These are phyloP conservation scores for Nautilus pompilius DNA, from an alignment of 1,140 invertebrate genomes.

Conservation along the genomic window DNA sequence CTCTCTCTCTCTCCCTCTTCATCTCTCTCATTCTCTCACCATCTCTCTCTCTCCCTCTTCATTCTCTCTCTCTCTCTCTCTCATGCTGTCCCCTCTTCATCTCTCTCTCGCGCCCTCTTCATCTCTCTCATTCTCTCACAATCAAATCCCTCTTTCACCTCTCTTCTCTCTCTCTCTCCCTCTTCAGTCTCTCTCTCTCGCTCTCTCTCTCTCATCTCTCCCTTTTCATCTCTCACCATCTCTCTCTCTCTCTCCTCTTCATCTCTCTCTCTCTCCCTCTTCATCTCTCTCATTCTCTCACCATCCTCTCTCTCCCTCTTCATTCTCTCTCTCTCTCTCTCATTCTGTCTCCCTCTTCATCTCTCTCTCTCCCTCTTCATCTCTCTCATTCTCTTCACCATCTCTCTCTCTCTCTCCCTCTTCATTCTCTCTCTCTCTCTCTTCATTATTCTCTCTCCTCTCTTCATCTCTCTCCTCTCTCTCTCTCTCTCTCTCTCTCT, in stretches of 20 bases:
- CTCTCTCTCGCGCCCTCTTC: not conserved
- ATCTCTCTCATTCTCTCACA: not conserved
- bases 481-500: not conserved
- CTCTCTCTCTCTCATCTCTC: not conserved
- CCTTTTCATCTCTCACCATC: not conserved
- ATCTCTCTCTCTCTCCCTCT: not conserved
- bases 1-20: not conserved
- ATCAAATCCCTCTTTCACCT: not conserved
- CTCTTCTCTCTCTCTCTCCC: not conserved
- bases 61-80: not conserved
- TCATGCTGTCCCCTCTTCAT: not conserved
- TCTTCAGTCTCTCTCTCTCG: not conserved
- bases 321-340: too few relatives aligned
- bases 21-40: not conserved
- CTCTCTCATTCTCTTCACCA: not conserved
- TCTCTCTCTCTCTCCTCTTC: not conserved
- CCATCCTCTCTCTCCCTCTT: too few relatives aligned
- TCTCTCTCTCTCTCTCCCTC: not conserved
- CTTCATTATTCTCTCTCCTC: not conserved
- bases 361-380: too few relatives aligned
- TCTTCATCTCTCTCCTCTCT: not conserved
- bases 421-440: not conserved
- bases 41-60: not conserved
- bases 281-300: not conserved
- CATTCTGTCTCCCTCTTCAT: not conserved